A percentile compares a stretch with the other conserved stretches of the same genome.
phyloP scores from a whole-genome alignment of 2,888 invertebrate species.

The Euplexia lucipara region DNA sequence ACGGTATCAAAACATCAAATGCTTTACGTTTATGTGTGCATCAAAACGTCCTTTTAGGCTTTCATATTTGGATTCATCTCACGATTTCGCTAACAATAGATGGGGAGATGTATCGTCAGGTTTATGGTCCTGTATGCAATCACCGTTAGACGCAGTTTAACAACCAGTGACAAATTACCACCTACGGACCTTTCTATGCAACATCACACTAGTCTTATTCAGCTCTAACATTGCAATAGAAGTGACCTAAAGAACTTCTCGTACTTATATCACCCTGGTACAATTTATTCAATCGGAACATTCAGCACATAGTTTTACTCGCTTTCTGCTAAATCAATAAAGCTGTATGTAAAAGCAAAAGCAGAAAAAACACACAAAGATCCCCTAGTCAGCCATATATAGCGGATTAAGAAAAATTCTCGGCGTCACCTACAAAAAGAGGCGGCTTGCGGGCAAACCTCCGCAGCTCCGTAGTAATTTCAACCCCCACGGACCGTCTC shows the following conservation, averaged over 20 bases:
- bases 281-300: constrained; percentile 5
- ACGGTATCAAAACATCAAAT: constrained; percentile 4
- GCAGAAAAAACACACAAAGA: constrained; percentile 54
- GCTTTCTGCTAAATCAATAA: constrained; percentile 48
- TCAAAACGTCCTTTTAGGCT: constrained; percentile 26
- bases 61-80: constrained; percentile 33
- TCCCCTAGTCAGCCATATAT: constrained; percentile 60
- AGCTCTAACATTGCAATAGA: neutral
- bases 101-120: constrained; percentile 32
- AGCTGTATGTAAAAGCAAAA: constrained; percentile 44
- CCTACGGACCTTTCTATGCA: neutral
- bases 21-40: constrained; percentile 3
- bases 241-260: constrained; percentile 2
- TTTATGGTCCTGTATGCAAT: constrained; percentile 35
- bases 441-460: constrained; percentile 75
- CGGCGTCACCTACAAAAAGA: constrained; percentile 81
- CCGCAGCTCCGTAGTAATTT: constrained; percentile 77
- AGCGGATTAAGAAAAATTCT: constrained; percentile 83
- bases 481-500: constrained; percentile 81
- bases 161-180: constrained; percentile 34
- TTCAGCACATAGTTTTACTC: constrained; percentile 36
- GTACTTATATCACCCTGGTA: constrained; percentile 24
- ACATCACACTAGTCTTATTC: constrained; percentile 3
- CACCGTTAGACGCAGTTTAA: constrained; percentile 36
- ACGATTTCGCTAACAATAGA: constrained; percentile 46